Conservation (phyloP, 1,140 invertebrate genomes). For the Formica selysi region DNA sequence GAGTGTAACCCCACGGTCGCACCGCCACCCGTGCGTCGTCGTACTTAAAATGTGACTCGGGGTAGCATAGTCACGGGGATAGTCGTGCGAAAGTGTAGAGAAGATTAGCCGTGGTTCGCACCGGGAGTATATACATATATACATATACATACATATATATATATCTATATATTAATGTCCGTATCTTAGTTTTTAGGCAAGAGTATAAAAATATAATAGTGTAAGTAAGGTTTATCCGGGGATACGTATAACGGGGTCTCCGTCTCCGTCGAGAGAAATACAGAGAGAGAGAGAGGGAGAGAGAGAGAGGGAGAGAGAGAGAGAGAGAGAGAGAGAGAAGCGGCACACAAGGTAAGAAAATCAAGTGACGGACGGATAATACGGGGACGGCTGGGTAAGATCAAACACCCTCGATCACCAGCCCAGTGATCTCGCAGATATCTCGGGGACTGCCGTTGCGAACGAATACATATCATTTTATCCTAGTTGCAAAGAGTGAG, state of each 20-base stretch:
- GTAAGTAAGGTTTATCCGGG: slow-evolving; percentile 34
- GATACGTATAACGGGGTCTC: slow-evolving; percentile 36
- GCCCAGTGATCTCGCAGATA: neutral
- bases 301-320: neutral
- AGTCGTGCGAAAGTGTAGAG: slow-evolving; percentile 48
- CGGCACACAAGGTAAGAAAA: slow-evolving; percentile 8
- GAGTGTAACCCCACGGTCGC: slow-evolving; percentile 61
- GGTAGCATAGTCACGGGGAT: slow-evolving; percentile 40
- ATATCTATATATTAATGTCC: neutral
- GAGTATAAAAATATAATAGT: slow-evolving; percentile 14
- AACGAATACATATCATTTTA: slow-evolving; percentile 62
- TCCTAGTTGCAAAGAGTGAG: slow-evolving; percentile 40
- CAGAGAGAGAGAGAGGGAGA: too few species aligned
- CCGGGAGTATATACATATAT: slow-evolving; percentile 14
- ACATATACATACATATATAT: too few species aligned
- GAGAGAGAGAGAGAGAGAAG: neutral
- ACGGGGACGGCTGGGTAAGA: slow-evolving; percentile 20
- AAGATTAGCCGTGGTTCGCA: slow-evolving; percentile 40
- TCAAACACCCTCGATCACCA: slow-evolving; percentile 29
- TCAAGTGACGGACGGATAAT: slow-evolving; percentile 30
- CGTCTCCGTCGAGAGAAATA: slow-evolving; percentile 20
- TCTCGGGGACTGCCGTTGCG: slow-evolving; percentile 31
- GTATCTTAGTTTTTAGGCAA: slow-evolving; percentile 50
- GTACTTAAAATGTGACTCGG: slow-evolving; percentile 60
- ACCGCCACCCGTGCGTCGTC: slow-evolving; percentile 56